Percentiles rank a stretch among this genome's conserved stretches.
Conservation (phyloP, 2,888 invertebrate species). For the Parnassius glacialis region DNA sequence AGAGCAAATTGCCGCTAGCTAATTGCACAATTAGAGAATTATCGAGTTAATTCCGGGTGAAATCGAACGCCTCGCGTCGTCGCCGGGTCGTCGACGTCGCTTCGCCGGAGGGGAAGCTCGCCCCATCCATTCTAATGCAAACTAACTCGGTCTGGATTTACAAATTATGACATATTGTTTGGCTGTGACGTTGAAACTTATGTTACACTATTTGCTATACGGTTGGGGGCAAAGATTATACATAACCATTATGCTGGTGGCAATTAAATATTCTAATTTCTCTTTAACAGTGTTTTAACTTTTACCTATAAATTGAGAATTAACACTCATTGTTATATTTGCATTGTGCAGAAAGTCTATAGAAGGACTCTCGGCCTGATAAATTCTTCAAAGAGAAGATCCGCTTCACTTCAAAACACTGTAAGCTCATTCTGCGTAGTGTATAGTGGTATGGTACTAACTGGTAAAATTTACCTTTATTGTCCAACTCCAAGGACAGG, state of each 20-base stretch:
- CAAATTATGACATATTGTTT: slow-evolving; percentile 63
- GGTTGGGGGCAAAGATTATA: not conserved
- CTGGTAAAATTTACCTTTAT: too few relatives aligned
- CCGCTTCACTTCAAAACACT: too few relatives aligned
- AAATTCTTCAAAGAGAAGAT: too few relatives aligned
- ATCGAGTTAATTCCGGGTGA: slow-evolving; percentile 75
- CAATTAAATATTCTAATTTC: slow-evolving; percentile 16
- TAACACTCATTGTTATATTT: too few relatives aligned
- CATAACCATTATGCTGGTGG: not conserved
- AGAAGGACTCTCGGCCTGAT: too few relatives aligned
- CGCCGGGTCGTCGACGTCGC: slow-evolving; percentile 37
- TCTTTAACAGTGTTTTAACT: not conserved
- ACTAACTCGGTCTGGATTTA: slow-evolving; percentile 55
- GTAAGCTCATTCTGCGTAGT: too few relatives aligned
- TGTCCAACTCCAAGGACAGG: too few relatives aligned
- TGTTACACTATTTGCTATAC: slow-evolving; percentile 28
- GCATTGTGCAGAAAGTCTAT: too few relatives aligned
- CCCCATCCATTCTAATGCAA: slow-evolving; percentile 64
- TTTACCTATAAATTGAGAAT: too few relatives aligned
- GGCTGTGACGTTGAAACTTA: slow-evolving; percentile 43
- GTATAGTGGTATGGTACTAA: too few relatives aligned
- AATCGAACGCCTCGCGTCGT: slow-evolving; percentile 54
- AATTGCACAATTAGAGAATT: slow-evolving; percentile 77
- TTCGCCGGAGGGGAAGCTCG: slow-evolving; percentile 33
- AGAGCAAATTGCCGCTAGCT: slow-evolving; percentile 66